Conservation (phyloP, 2,888 invertebrate species). For the Caenorhabditis zanzibari region DNA sequence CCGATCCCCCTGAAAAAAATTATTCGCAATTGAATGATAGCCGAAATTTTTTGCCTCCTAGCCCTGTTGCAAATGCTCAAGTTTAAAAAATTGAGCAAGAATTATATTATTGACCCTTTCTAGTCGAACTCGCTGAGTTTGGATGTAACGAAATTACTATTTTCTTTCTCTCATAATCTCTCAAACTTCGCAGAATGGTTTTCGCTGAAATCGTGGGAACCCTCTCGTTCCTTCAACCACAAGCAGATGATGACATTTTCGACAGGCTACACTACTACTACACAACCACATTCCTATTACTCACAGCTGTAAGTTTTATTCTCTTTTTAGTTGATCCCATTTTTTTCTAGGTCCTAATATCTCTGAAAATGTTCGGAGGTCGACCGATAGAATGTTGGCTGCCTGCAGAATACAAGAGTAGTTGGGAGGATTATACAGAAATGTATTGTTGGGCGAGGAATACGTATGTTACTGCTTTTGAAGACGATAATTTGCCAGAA, state of each 20-base stretch:
- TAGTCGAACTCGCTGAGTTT: too few species aligned
- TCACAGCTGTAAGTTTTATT: constrained; percentile 83
- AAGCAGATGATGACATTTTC: constrained; percentile 83
- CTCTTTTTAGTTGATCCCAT: not conserved
- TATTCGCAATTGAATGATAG: too few species aligned
- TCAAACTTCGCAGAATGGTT: constrained; percentile 78
- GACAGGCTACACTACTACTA: constrained; percentile 85
- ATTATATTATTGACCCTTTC: too few species aligned
- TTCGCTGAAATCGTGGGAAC: constrained; percentile 83
- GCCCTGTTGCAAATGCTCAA: too few species aligned
- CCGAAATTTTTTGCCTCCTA: too few species aligned
- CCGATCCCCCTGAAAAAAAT: too few species aligned
- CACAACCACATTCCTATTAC: constrained; percentile 85
- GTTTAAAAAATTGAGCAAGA: too few species aligned
- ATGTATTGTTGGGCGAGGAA: constrained; percentile 83
- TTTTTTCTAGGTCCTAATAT: constrained; percentile 78
- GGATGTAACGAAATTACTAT: too few species aligned
- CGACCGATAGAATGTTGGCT: constrained; percentile 83
- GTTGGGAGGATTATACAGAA: constrained; percentile 83
- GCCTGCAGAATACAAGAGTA: constrained; percentile 82
- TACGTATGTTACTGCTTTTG: constrained; percentile 83
- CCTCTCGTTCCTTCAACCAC: constrained; percentile 81
- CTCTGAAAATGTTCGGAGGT: constrained; percentile 83
- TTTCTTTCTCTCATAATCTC: too few species aligned
- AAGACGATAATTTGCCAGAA: constrained; percentile 80